Conservation (phyloP, 2,888 invertebrate species). For the Macaria notata region DNA sequence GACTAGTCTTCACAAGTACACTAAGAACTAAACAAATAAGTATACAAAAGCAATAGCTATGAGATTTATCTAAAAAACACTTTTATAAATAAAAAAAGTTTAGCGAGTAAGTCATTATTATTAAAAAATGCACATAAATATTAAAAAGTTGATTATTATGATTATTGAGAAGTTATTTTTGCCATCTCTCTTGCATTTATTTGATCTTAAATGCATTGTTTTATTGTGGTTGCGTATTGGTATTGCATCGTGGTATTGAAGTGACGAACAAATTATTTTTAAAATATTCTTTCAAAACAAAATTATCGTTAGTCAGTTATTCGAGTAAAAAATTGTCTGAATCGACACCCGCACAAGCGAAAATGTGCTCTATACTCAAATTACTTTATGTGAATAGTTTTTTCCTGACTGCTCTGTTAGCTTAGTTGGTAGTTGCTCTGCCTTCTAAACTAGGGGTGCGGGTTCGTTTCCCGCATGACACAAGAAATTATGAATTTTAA, state of each 20-base stretch:
- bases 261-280: too few relatives aligned
- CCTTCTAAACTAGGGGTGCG: too few relatives aligned
- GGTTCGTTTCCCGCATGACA: too few relatives aligned
- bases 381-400: too few relatives aligned
- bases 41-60: conserved; percentile 21
- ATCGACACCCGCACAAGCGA: too few relatives aligned
- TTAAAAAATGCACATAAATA: conserved; percentile 23
- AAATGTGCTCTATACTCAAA: too few relatives aligned
- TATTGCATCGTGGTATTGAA: not conserved
- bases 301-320: too few relatives aligned
- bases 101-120: conserved; percentile 20
- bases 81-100: conserved; percentile 11
- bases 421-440: too few relatives aligned
- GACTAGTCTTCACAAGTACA: conserved; percentile 19
- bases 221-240: conserved; percentile 1
- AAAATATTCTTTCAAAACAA: too few relatives aligned
- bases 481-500: too few relatives aligned
- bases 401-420: too few relatives aligned
- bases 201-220: conserved; percentile 16
- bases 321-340: too few relatives aligned
- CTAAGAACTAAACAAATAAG: conserved; percentile 3
- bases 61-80: conserved; percentile 21
- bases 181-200: conserved; percentile 29
- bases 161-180: conserved; percentile 8
- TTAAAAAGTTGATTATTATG: conserved; percentile 12